Conservation (phyloP, 2,113 vertebrate genomes). For the Cervus canadensis region DNA sequence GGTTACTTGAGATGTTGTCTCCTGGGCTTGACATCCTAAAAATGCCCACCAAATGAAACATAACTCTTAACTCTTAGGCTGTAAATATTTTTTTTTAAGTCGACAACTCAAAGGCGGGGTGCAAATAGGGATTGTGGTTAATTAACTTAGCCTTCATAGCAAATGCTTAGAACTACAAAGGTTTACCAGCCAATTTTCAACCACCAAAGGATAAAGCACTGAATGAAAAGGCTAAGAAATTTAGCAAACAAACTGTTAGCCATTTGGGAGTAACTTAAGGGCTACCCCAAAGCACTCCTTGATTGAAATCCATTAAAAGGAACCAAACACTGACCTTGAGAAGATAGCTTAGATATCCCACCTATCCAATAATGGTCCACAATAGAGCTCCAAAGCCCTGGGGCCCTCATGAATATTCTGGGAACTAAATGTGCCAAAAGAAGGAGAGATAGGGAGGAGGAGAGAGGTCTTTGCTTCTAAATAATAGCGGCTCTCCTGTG, state of each 20-base stretch:
- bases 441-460: constrained; percentile 13
- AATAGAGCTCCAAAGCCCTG: constrained; percentile 69
- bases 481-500: constrained; percentile 78
- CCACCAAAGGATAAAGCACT: constrained; percentile 40
- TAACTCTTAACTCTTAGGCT: neutral
- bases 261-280: constrained; percentile 79
- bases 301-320: constrained; percentile 87
- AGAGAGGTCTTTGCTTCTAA: constrained; percentile 71
- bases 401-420: constrained; percentile 81
- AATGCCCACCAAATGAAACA: neutral
- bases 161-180: constrained; percentile 70
- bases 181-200: constrained; percentile 62
- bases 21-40: neutral
- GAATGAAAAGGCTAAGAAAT: constrained; percentile 62
- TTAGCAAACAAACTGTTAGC: constrained; percentile 76
- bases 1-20: neutral
- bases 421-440: constrained; percentile 69
- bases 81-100: neutral
- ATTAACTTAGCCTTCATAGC: constrained; percentile 77
- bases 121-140: constrained; percentile 69
- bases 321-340: constrained; percentile 74
- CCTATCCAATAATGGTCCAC: constrained; percentile 58
- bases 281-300: constrained; percentile 73
- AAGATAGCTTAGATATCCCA: constrained; percentile 77
- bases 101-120: constrained; percentile 24